Evolutionary conservation across 2,113 vertebrate genomes (phyloP), one percentile per base, ranked within the genome.

Genomic region (Cyrtonyx montezumae): DNA sequence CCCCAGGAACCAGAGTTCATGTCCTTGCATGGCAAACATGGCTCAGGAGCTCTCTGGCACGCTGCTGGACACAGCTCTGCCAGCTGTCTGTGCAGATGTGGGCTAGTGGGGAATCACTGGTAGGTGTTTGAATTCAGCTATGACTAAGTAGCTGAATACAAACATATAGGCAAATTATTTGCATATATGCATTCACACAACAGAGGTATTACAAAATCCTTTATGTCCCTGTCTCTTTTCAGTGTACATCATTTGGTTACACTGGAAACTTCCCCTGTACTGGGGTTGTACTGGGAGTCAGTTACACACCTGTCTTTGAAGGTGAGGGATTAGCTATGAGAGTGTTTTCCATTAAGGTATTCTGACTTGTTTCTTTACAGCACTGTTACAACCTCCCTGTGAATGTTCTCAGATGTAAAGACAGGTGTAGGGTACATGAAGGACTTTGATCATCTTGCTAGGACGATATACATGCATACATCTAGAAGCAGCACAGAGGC

Each of bases 1-100:
- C 8, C 37, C n/a, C 5, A 32, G 74, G 59, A 68, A 62, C 32
- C 51, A 58, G 71, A 51, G 30, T 30, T 43, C 59, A 45, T 70
- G n/a, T 58, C 3, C 0, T 73, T 59, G 28, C 25, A 63, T 0
- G 4, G 75, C 11, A 49, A 86, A 87, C 48, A 40, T 0, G 0
- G 43, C 23, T 40, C 34, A 71, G 0, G 0, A 58, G 62, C 26
- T 46, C 43, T 45, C 16, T 66, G 80, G 53, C 65, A 30, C 20
- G 40, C 56, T 65, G 53, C 40, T 73, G 84, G 91, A 78, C 58
- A 58, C 2, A 2, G 37, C 79, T 70, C 73, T 88, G 77, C 17
- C 90, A 81, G 56, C 43, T 84, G 46, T 46, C 45, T 58, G 22
- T 53, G 88, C n/a, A 90, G 62, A 68, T 45, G 40, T 17, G 49